Conservation (phyloP, 2,113 vertebrate species). For the Aegotheles bennettii region DNA sequence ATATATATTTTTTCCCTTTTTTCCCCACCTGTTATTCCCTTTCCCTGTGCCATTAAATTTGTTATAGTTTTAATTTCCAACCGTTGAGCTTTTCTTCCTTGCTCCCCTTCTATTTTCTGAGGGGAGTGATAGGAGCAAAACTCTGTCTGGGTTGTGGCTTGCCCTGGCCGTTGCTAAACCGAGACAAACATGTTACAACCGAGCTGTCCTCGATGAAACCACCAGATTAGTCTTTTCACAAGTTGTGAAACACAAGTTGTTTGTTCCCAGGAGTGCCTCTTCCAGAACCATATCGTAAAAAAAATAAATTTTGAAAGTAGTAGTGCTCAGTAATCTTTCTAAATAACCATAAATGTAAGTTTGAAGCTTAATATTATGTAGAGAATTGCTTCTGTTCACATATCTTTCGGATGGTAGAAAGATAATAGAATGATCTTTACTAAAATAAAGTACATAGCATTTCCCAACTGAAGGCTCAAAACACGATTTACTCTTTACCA, state of each 20-base stretch:
- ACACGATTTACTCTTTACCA: background rate
- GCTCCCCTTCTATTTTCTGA: no score
- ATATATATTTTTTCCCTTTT: no score
- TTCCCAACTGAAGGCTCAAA: background rate
- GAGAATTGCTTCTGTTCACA: background rate
- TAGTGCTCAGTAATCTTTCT: background rate
- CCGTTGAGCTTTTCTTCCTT: no score
- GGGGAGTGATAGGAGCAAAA: no score
- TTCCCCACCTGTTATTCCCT: no score
- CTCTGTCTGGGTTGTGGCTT: no score
- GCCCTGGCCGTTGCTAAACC: no score
- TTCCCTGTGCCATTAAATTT: no score
- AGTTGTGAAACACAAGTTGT: background rate
- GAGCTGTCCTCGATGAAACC: background rate
- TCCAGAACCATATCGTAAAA: background rate
- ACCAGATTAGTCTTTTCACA: background rate
- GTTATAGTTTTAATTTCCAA: no score
- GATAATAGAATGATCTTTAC: background rate
- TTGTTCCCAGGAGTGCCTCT: background rate
- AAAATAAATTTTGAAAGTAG: background rate
- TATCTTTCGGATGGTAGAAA: background rate
- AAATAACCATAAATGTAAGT: background rate
- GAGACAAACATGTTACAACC: no score
- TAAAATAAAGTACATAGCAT: background rate
- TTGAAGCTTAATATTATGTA: background rate